A percentile compares a stretch with the other conserved stretches of the same genome.
Evolutionary conservation across 37 sponge, comb jelly and placozoan species (phyloP).

Genomic region (Beroe forskalii): DNA sequence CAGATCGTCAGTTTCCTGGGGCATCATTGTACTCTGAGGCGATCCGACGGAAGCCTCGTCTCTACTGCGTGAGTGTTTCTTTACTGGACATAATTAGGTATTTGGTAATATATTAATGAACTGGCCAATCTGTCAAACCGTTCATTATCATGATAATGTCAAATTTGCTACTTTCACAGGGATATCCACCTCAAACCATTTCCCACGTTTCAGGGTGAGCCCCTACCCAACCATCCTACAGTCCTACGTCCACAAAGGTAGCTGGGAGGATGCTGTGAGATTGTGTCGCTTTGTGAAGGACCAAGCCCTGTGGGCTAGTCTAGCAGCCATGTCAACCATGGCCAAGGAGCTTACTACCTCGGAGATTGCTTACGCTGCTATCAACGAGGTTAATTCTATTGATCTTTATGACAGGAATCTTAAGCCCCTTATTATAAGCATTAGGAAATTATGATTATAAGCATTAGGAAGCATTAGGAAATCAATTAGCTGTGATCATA

Average conservation of each 20-base stretch:
- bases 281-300: conserved; percentile 95
- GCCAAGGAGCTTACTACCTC: conserved; percentile 83
- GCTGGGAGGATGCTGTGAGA: conserved; percentile 76
- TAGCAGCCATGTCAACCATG: conserved; percentile 85
- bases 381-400: conserved; percentile 90
- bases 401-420: too few species aligned
- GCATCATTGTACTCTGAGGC: conserved; percentile 76
- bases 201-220: conserved; percentile 78
- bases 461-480: too few species aligned
- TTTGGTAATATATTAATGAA: too few species aligned
- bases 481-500: too few species aligned
- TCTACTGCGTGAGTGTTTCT: conserved; percentile 73
- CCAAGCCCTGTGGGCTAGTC: conserved; percentile 87
- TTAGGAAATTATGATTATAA: too few species aligned
- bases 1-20: conserved; percentile 78
- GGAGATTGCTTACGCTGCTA: conserved; percentile 88
- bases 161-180: too few species aligned
- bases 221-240: conserved; percentile 92
- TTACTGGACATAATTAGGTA: too few species aligned
- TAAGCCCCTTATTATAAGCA: too few species aligned
- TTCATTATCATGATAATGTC: too few species aligned
- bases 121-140: too few species aligned
- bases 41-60: conserved; percentile 89
- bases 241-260: conserved; percentile 65
- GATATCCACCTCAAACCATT: too few species aligned